Evolutionary conservation across 2,113 vertebrate species (phyloP), one percentile per base, ranked within the genome.

Genomic region (Diphyllodes magnificus): DNA sequence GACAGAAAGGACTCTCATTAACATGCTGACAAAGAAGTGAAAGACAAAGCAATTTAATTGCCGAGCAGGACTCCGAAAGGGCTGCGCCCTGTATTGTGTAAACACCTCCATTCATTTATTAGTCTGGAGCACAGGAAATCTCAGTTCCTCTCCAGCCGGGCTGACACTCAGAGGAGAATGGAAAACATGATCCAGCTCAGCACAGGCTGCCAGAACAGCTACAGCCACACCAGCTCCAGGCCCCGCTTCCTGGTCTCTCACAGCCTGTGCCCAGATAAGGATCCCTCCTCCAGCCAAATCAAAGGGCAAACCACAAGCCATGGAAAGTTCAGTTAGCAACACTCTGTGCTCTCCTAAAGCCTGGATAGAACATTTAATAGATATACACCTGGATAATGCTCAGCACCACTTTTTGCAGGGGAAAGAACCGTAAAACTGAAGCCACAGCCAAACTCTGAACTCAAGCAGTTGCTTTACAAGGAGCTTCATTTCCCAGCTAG

Each of bases 81-180:
- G 54, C 16, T 14, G 27, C 16, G 30, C 19, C 76, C 73, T 84
- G 86, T 53, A 82, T 65, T 91, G 82, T 88, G 59, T 88, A 92
- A 96, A 92, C 72, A 90, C 69, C 40, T 78, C 61, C 53, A 71
- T 45, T 61, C 87, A 73, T 75, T 95, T 81, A 91, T 86, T 86
- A 91, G 88, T 90, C 87, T 91, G 86, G 73, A 92, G 92, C 70
- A 82, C 76, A 94, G 90, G 92, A 97, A 97, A 91, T 56, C 91
- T 93, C 82, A 71, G 95, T 93, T 95, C 93, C 85, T 70, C 53
- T 88, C 60, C 66, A 94, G 82, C 54, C 24, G 0, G 3, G 70
- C 79, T 42, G 76, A 92, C 78, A 82, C 64, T 77, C 53, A 2
- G 15, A 64, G 75, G 24, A 77, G 79, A 94, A 93, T 53, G 65